phyloP scores from a whole-genome alignment of 2,797 vertebrate species.

The Lacerta viridis region DNA sequence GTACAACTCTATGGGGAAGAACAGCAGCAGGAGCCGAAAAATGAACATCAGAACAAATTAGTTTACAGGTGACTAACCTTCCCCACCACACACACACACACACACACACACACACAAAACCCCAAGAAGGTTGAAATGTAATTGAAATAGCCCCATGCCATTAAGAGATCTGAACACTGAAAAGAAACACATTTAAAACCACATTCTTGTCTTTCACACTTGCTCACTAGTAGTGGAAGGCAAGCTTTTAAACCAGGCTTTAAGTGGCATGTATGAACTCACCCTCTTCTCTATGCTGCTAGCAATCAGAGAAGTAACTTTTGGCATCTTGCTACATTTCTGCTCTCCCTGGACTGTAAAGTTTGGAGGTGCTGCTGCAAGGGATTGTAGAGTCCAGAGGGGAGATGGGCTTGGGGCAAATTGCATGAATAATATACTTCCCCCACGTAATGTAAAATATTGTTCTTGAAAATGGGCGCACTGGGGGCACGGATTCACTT shows the following conservation, averaged over 20 bases:
- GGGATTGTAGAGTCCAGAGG: too few species aligned
- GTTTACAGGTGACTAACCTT: too few species aligned
- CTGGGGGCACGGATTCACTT: too few species aligned
- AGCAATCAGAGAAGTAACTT: background rate
- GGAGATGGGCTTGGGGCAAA: too few species aligned
- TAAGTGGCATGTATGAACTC: background rate
- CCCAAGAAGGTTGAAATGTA: background rate
- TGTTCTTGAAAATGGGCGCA: too few species aligned
- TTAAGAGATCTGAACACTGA: background rate
- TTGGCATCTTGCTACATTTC: background rate
- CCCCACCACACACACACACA: too few species aligned
- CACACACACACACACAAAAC: background rate
- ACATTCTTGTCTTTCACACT: background rate
- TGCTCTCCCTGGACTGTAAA: too few species aligned
- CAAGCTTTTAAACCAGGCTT: background rate
- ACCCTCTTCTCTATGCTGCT: too few species aligned
- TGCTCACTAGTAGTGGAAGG: background rate
- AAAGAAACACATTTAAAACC: background rate
- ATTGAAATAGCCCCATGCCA: background rate
- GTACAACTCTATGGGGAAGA: background rate
- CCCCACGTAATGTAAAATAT: too few species aligned
- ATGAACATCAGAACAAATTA: background rate
- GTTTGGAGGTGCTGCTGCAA: too few species aligned
- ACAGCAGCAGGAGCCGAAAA: background rate
- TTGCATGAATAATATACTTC: too few species aligned